Evolutionary conservation across 2,888 invertebrate genomes (phyloP), one percentile per base, ranked within the genome.

Genomic region (Macrophya annulata): DNA sequence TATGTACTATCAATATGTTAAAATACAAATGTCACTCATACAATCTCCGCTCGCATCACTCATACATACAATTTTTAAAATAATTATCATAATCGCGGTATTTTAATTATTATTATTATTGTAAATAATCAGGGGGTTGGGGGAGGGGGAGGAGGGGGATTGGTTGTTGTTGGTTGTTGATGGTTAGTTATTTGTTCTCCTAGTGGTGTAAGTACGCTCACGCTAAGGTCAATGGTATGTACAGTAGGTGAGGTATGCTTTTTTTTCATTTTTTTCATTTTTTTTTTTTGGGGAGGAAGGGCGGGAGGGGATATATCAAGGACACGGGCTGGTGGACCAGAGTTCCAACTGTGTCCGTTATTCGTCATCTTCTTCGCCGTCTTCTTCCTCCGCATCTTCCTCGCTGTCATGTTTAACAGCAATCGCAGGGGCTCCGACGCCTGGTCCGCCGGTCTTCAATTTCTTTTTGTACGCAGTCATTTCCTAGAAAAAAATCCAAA

Each of bases 391-490:
- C 86, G 96, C 96, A 79, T 95, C 96, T 82, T 95, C 95, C 51
- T 94, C 95, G 74, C 95, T 95, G 83, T 96, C 96, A 86, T 95
- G 95, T 88, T 95, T 95, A 21, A 94, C 93, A 89, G 94, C 94
- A 88, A 94, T 95, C 88, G 93, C 94, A 87, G 94, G 94, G 87
- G 93, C 93, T 88, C 93, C 95, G 89, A 93, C 93, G 88, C 93
- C 94, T 87, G 89, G 85, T 71, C 81, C 85, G n/a, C 93, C 93
- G 85, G 93, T 92, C 91, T 94, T 94, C 88, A 94, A 92, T 90
- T 96, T 96, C 94, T 97, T 97, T 94, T 97, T 97, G 94, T 97
- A 97, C 84, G 97, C 97, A 87, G 97, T 97, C 96, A 97, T 97
- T 94, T 97, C 97, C 97, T 97, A 93, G 94, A 94, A 87, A 9